A percentile compares a stretch with the other conserved stretches of the same genome.
These are phyloP conservation scores for Saccopteryx leptura DNA, from an alignment of 2,113 vertebrate genomes.

Conservation along the genomic window DNA sequence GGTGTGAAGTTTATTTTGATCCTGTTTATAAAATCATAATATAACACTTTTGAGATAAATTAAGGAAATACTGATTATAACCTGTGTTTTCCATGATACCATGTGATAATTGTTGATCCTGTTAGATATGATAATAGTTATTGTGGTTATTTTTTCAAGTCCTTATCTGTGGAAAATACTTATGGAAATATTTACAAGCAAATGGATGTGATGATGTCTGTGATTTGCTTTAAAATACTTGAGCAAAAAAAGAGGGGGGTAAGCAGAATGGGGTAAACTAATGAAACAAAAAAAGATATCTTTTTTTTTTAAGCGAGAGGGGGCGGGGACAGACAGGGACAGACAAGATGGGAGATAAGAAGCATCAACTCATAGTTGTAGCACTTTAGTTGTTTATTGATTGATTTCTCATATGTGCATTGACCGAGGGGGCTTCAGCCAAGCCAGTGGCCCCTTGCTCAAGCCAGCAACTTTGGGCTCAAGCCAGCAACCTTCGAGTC, in stretches of 20 bases:
- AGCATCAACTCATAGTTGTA: too few species aligned
- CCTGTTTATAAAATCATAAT: neutral
- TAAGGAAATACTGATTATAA: neutral
- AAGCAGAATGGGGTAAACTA: neutral
- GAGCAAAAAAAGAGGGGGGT: neutral
- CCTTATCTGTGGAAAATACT: neutral
- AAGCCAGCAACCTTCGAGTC: too few species aligned
- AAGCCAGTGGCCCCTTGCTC: too few species aligned
- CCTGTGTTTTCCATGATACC: neutral
- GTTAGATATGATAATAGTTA: neutral
- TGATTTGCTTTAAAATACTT: constrained; percentile 60
- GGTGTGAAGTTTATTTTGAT: neutral
- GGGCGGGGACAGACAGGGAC: too few species aligned
- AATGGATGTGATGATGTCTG: neutral
- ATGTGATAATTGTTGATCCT: neutral
- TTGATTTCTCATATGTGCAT: too few species aligned
- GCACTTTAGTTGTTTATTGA: too few species aligned
- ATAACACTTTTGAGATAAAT: neutral
- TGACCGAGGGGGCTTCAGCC: too few species aligned
- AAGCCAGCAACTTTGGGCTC: too few species aligned
- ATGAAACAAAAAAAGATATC: neutral
- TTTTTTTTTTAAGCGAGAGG: too few species aligned
- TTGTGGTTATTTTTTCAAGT: neutral
- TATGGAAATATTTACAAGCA: constrained; percentile 16
- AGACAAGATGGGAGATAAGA: too few species aligned